Conservation (phyloP, 2,888 invertebrate genomes). For the Drosophila tanythrix region DNA sequence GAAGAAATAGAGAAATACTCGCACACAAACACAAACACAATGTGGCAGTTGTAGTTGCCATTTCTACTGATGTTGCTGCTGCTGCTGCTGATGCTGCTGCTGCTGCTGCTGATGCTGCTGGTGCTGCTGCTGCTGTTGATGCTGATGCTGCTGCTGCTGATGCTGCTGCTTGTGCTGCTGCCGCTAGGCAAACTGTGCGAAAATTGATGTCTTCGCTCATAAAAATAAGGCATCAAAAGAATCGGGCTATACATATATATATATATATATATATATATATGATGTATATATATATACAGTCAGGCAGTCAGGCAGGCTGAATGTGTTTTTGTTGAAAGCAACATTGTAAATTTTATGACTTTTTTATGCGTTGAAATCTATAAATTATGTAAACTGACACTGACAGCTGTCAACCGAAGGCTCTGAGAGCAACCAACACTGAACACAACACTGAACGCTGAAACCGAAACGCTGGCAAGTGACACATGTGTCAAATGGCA, state of each 20-base stretch:
- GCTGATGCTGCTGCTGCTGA: background rate
- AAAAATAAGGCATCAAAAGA: conserved; percentile 76
- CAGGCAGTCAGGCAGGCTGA: conserved; percentile 29
- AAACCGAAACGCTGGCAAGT: conserved; percentile 72
- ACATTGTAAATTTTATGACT: conserved; percentile 80
- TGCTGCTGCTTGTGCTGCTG: conserved; percentile 38
- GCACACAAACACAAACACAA: conserved; percentile 9
- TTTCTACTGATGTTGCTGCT: conserved; percentile 6
- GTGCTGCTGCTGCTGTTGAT: conserved; percentile 32
- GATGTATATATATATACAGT: background rate
- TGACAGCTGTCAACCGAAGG: conserved; percentile 74
- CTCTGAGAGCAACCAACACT: conserved; percentile 23
- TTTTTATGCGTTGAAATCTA: conserved; percentile 80
- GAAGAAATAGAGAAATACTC: conserved; percentile 62
- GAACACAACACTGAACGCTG: conserved; percentile 8
- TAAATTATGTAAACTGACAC: conserved; percentile 80
- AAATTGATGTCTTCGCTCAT: conserved; percentile 79
- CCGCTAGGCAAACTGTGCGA: conserved; percentile 64
- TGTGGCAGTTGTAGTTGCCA: conserved; percentile 1
- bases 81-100: conserved; percentile 40
- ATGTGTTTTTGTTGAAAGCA: conserved; percentile 77
- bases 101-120: conserved; percentile 34
- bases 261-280: background rate
- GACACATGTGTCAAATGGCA: conserved; percentile 80
- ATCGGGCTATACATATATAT: conserved; percentile 23